phyloP scores from a whole-genome alignment of 1,140 invertebrate species.

The Pachypsylla venusta region DNA sequence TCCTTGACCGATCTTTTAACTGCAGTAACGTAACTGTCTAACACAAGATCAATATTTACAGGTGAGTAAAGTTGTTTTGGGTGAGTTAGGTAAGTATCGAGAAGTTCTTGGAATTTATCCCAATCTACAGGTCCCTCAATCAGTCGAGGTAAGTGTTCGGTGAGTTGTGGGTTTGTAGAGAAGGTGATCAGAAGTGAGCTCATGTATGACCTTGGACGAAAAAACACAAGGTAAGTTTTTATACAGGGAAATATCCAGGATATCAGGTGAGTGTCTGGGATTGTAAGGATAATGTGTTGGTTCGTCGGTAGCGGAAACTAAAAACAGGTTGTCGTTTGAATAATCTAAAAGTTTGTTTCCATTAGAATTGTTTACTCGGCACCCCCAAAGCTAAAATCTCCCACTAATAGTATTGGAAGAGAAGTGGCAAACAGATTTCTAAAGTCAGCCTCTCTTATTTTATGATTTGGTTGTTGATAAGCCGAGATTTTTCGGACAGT shows the following conservation, averaged over 20 bases:
- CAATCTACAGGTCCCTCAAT: not conserved
- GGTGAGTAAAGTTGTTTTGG: no score
- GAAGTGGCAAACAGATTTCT: not conserved
- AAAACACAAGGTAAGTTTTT: not conserved
- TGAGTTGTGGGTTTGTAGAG: not conserved
- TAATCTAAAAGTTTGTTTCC: not conserved
- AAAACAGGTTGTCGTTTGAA: not conserved
- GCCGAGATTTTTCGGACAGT: not conserved
- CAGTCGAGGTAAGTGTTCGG: not conserved
- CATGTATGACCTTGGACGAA: not conserved
- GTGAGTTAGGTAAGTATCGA: not conserved
- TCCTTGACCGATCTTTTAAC: no score
- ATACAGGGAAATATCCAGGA: not conserved
- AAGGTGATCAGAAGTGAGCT: not conserved
- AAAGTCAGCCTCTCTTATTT: not conserved
- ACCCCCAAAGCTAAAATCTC: not conserved
- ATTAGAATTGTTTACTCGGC: not conserved
- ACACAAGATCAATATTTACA: no score
- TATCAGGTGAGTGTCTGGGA: not conserved
- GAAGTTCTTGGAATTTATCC: not conserved
- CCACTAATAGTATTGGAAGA: not conserved
- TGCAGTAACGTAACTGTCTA: no score
- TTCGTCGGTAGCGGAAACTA: not conserved
- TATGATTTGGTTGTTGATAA: not conserved
- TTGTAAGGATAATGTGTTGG: not conserved